phyloP scores from a whole-genome alignment of 2,113 vertebrate genomes.

The Lycaon pictus region DNA sequence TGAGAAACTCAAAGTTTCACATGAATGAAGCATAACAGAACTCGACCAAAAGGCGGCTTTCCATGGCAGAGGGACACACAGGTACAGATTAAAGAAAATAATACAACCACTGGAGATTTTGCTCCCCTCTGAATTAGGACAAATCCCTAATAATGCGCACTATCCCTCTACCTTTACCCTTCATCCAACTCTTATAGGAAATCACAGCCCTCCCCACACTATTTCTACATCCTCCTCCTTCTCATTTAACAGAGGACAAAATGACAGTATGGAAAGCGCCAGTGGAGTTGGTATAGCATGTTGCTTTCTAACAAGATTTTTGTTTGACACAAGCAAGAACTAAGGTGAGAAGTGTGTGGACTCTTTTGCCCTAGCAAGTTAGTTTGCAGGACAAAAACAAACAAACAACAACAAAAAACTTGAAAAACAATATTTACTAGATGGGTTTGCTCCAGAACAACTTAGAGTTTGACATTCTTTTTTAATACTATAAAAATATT shows the following conservation, averaged over 20 bases:
- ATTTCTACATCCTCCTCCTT: not conserved
- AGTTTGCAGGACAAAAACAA: not conserved
- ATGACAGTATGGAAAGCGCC: not conserved
- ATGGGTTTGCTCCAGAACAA: not conserved
- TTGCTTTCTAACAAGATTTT: not conserved
- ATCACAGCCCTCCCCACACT: not conserved
- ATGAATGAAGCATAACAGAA: not conserved
- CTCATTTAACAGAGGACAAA: not conserved
- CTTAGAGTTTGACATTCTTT: not conserved
- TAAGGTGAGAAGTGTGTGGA: not conserved
- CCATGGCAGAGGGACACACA: not conserved
- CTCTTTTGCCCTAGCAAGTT: not conserved
- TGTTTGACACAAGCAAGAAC: not conserved
- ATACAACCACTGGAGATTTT: not conserved
- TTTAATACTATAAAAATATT: conserved; percentile 27
- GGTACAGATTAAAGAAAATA: not conserved
- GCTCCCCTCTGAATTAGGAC: not conserved
- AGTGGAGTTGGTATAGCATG: not conserved
- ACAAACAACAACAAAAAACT: not conserved
- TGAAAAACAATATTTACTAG: not conserved
- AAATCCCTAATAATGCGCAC: not conserved
- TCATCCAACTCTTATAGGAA: not conserved
- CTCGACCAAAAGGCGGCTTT: not conserved
- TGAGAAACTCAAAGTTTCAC: conserved; percentile 15
- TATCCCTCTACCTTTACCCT: not conserved